Base-by-base conservation (phyloP, 2,797 vertebrate species). In the Phrynocephalus guinanensis region DNA sequence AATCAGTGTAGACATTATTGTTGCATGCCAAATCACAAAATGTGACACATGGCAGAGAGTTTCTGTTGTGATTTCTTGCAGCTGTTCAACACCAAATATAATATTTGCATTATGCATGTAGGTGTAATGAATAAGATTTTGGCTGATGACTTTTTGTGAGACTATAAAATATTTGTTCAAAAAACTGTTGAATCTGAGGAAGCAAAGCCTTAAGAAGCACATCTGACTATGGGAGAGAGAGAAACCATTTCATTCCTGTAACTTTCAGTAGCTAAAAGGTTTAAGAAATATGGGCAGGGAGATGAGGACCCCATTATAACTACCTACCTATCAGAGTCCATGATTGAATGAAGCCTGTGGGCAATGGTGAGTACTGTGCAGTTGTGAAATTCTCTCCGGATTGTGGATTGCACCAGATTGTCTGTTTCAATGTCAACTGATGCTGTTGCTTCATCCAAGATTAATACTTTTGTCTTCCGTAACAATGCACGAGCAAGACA, bases 401-500 rank as follows among this genome's bases (percentile, higher is more conserved):
- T 92, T 6, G 95, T 93, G 63, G 85, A 91, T 86, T 95, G 96
- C 20, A 97, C 83, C 38, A 97, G 79, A n/a, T 83, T 92, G 73
- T 95, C 95, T 0, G 93, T 96, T 93, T 97, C 95, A 84, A 94
- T 56, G 67, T 97, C 95, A 38, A 96, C 91, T 6, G 93, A 96
- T 78, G 94, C 94, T 87, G 93, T 95, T 0, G 91, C 94, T 82
- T 97, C 96, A 95, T 97, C 95, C 33, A 96, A 91, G 87, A 97
- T 68, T 83, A 97, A 93, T 86, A 97, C 93, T 93, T 96, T 96
- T 89, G 94, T 93, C 87, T 95, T 96, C 30, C 26, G 16, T n/a
- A 97, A 94, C 91, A 97, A 93, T 76, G 95, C 96, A 38, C 81
- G 75, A 82, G 95, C 94, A 85, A 97, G 92, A 91, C 96, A 97